Evolutionary conservation across 2,113 vertebrate species (phyloP).

Genomic region (Calidris pygmaea): DNA sequence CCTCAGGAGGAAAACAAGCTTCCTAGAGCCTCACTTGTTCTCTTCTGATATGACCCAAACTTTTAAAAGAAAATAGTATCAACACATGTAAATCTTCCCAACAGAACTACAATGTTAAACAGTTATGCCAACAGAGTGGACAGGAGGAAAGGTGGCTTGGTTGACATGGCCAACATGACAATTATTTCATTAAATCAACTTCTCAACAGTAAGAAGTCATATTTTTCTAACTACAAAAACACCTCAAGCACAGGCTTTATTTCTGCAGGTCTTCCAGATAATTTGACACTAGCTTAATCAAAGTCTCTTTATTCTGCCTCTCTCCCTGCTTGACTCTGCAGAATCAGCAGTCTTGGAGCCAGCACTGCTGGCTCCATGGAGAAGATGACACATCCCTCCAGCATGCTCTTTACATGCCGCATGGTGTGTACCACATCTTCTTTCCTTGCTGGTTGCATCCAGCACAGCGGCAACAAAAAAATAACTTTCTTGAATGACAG

Average conservation of each 20-base stretch:
- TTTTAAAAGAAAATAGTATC: background rate
- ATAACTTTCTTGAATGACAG: background rate
- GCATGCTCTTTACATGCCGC: background rate
- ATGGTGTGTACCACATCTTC: background rate
- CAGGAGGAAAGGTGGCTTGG: background rate
- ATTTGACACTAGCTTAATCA: background rate
- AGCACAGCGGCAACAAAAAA: background rate
- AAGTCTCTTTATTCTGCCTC: background rate
- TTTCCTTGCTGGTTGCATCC: background rate
- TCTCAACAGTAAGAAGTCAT: background rate
- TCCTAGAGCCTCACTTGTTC: background rate
- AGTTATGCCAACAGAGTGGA: background rate
- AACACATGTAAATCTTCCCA: background rate
- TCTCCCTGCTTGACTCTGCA: background rate
- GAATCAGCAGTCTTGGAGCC: background rate
- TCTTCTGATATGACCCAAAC: background rate
- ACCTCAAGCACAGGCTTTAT: background rate
- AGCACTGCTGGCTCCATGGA: background rate
- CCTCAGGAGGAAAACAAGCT: background rate
- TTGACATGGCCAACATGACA: background rate
- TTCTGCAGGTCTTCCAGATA: background rate
- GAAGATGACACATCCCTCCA: background rate
- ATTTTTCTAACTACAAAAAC: background rate
- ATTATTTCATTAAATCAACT: background rate
- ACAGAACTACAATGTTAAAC: rapidly evolving